Evolutionary conservation across 2,797 vertebrate genomes (phyloP), one percentile per base, ranked within the genome.

Genomic region (Decapterus maruadsi): DNA sequence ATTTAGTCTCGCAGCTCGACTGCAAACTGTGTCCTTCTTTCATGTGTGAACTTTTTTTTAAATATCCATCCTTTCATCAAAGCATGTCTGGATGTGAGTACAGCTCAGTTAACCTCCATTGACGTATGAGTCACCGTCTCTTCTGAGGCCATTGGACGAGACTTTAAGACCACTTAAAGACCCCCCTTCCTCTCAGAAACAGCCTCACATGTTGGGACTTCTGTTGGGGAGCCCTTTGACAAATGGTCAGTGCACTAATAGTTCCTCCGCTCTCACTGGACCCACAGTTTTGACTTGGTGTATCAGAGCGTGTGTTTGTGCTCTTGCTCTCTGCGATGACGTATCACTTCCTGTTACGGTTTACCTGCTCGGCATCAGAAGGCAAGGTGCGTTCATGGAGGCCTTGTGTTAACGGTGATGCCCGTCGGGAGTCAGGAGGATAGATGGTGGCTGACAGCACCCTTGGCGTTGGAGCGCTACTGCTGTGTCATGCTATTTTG

Each of bases 401-500:
- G 77, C 69, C 75, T 81, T 54, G 75, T 78, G 72, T 58, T 85
- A 61, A 69, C 63, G 59, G 72, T 79, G 87, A 81, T 59, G 76
- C 89, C 80, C 31, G 70, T 83, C 73, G 88, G 87, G 82, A 72
- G 51, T 70, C 69, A 26, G 77, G 58, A 81, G 87, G 92, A 94
- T 90, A 65, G 90, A 95, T 93, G 82, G 65, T 7, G 48, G 75
- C 88, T 93, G 93, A 93, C 91, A 76, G 92, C 84, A 78, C 75
- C 90, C 81, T 74, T 20, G 77, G 90, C 43, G 66, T 87, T 72
- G 60, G 82, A 2, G 74, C 42, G 71, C 83, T 51, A 50, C 90
- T 92, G 93, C 92, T 92, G 92, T 85, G 92, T 94, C 93, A 92
- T 91, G 89, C 78, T 87, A 60, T 84, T 87, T 88, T 61, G 51